These are phyloP conservation scores for Mylabris sibirica DNA, from an alignment of 2,888 invertebrate species.

Conservation along the genomic window DNA sequence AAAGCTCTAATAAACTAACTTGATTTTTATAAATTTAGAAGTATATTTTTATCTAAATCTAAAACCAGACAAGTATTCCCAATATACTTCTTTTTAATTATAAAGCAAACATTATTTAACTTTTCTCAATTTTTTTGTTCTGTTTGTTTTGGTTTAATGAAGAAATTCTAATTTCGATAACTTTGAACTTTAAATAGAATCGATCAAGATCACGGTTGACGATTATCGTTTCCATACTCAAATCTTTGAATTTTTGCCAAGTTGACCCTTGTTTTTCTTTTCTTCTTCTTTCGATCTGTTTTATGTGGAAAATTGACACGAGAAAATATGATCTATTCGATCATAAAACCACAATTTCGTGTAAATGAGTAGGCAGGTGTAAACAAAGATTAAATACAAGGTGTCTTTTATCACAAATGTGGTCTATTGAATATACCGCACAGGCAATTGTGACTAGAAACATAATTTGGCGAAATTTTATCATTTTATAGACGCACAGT, in stretches of 20 bases:
- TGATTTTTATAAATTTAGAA: constrained; percentile 4
- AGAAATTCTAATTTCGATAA: background rate
- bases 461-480: too few relatives aligned
- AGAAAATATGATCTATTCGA: background rate
- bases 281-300: background rate
- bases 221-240: background rate
- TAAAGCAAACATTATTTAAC: background rate
- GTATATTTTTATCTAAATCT: background rate
- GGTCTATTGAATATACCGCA: background rate
- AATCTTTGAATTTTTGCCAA: constrained; percentile 3
- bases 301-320: background rate
- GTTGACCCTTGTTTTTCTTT: background rate
- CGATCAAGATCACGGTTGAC: constrained; percentile 4
- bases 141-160: too few relatives aligned
- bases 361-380: too few relatives aligned
- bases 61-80: too few relatives aligned
- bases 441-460: too few relatives aligned
- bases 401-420: background rate
- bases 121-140: background rate
- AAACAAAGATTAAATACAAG: too few relatives aligned
- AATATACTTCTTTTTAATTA: too few relatives aligned
- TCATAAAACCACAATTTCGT: too few relatives aligned
- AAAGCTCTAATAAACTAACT: background rate
- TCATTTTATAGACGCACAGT: too few relatives aligned
- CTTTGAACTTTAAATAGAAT: constrained; percentile 4